These are phyloP conservation scores for Metalampra italica DNA, from an alignment of 2,888 invertebrate species.

Conservation along the genomic window DNA sequence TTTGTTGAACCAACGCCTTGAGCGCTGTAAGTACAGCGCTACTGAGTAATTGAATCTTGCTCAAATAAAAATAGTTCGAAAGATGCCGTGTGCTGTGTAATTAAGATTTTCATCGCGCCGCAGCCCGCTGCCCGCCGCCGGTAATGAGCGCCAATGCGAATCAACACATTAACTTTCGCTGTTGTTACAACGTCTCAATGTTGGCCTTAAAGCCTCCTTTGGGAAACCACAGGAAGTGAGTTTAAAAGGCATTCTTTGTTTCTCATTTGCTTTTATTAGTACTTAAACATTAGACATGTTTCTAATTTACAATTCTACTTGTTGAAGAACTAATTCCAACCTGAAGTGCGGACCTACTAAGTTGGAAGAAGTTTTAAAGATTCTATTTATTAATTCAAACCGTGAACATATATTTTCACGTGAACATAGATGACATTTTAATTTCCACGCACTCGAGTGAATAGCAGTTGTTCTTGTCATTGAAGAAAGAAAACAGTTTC, in stretches of 20 bases:
- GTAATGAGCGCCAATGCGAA: constrained; percentile 65
- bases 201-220: constrained; percentile 68
- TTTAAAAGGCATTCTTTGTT: constrained; percentile 36
- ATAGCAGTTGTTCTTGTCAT: background rate
- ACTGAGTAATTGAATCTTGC: constrained; percentile 64
- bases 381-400: too few species aligned
- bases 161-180: constrained; percentile 71
- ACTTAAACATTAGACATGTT: constrained; percentile 18
- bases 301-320: too few species aligned
- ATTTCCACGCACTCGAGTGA: background rate
- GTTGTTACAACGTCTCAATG: constrained; percentile 37
- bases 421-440: background rate
- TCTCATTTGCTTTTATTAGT: constrained; percentile 38
- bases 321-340: too few species aligned
- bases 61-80: constrained; percentile 62
- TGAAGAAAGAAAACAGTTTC: constrained; percentile 22
- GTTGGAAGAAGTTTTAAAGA: too few species aligned
- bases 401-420: background rate
- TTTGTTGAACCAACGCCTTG: constrained; percentile 39
- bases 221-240: constrained; percentile 63
- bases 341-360: too few species aligned
- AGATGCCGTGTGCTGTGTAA: constrained; percentile 57
- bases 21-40: constrained; percentile 46
- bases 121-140: too few species aligned
- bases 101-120: constrained; percentile 70